phyloP scores from a whole-genome alignment of 2,113 vertebrate genomes.

The Chaetops frenatus region DNA sequence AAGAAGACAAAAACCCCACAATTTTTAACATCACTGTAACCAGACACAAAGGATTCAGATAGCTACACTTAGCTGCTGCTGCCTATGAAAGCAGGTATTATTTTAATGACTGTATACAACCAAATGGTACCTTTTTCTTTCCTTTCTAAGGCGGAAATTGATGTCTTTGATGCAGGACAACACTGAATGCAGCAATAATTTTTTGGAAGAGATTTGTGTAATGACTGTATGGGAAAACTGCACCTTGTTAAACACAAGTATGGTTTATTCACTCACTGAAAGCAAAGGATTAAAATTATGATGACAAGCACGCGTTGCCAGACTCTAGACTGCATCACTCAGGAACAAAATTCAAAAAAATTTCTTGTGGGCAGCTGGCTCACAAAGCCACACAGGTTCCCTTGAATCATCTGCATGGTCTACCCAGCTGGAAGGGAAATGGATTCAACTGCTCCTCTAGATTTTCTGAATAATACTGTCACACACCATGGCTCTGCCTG shows the following conservation, averaged over 20 bases:
- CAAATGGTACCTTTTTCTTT: not conserved
- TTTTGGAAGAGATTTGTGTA: not conserved
- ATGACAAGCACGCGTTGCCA: not conserved
- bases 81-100: not conserved
- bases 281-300: constrained; percentile 15
- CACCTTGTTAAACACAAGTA: not conserved
- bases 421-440: not conserved
- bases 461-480: not conserved
- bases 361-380: constrained; percentile 18
- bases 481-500: not conserved
- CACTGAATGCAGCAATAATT: not conserved
- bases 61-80: not conserved
- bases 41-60: not conserved
- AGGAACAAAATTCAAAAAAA: constrained; percentile 18
- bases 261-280: constrained; percentile 1
- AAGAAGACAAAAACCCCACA: not conserved
- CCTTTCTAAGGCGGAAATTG: not conserved
- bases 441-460: not conserved
- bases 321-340: constrained; percentile 4
- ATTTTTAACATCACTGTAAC: not conserved
- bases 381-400: constrained; percentile 23
- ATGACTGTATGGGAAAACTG: not conserved
- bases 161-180: not conserved
- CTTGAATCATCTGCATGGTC: not conserved
- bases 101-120: not conserved